Percentiles rank a stretch among this genome's conserved stretches.
Conservation (phyloP, 2,888 invertebrate genomes). For the Lamproptera curius region DNA sequence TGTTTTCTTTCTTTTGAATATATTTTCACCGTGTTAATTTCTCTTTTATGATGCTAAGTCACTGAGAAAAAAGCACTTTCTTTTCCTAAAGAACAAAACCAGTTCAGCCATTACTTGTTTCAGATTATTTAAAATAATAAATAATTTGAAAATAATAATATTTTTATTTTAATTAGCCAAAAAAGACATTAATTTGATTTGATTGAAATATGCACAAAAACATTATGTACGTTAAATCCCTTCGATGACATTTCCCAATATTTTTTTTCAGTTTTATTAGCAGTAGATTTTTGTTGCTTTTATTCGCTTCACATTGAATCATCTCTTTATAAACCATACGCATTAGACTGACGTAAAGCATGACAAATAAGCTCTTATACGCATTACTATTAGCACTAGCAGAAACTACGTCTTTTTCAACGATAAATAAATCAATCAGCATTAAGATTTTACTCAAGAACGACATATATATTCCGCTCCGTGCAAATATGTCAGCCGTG, state of each 20-base stretch:
- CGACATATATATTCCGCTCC: too few species aligned
- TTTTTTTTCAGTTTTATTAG: background rate
- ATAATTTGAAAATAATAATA: background rate
- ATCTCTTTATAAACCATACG: too few species aligned
- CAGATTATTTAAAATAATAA: background rate
- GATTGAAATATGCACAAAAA: background rate
- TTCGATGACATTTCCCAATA: background rate
- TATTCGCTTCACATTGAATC: background rate
- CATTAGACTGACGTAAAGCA: background rate
- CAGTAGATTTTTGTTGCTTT: background rate
- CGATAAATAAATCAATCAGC: background rate
- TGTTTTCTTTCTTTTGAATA: slow-evolving; percentile 6
- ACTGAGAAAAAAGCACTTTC: slow-evolving; percentile 7
- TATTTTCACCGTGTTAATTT: slow-evolving; percentile 10
- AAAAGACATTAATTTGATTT: background rate
- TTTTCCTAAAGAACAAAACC: slow-evolving; percentile 8
- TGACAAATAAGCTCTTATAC: background rate
- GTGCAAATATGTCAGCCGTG: background rate
- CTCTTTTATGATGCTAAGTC: slow-evolving; percentile 5
- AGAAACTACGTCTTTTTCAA: background rate
- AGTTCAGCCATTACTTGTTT: too few species aligned
- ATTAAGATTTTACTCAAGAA: too few species aligned
- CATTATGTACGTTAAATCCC: background rate
- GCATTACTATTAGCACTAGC: background rate
- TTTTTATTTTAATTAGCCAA: background rate